Evolutionary conservation across 2,888 invertebrate genomes (phyloP).

Genomic region (Lathronympha strigana): DNA sequence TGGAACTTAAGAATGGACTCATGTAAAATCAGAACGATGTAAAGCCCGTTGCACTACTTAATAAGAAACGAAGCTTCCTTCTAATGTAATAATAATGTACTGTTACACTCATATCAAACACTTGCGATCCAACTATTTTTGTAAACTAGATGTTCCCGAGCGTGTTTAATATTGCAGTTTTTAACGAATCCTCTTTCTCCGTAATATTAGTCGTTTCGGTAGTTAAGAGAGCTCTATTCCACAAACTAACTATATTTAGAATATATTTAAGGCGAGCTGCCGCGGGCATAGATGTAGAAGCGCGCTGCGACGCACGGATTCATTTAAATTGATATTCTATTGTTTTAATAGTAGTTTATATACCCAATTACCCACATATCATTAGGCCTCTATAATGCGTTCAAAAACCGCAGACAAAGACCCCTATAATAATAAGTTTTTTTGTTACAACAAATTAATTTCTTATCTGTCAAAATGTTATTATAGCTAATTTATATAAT

Average conservation of each 20-base stretch:
- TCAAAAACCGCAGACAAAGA: too few species aligned
- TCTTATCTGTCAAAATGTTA: too few species aligned
- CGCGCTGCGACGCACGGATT: too few species aligned
- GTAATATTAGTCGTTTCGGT: slow-evolving; percentile 35
- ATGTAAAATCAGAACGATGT: slow-evolving; percentile 8
- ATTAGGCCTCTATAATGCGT: too few species aligned
- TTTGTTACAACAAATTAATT: too few species aligned
- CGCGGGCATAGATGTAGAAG: too few species aligned
- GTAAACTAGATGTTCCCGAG: slow-evolving; percentile 22
- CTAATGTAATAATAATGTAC: slow-evolving; percentile 28
- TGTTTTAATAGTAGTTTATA: too few species aligned
- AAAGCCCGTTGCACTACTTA: slow-evolving; percentile 1
- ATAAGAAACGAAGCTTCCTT: slow-evolving; percentile 38
- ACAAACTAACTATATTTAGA: slow-evolving; percentile 7
- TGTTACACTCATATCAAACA: slow-evolving; percentile 37
- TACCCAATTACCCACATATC: too few species aligned
- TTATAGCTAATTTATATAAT: too few species aligned
- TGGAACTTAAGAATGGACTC: too few species aligned
- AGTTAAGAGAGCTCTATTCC: slow-evolving; percentile 37
- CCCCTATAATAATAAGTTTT: too few species aligned
- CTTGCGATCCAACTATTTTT: slow-evolving; percentile 36
- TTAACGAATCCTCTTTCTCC: slow-evolving; percentile 33
- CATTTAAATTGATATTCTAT: too few species aligned
- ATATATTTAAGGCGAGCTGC: slow-evolving; percentile 11
- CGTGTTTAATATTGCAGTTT: slow-evolving; percentile 11